Evolutionary conservation across 2,797 vertebrate genomes (phyloP).

Genomic region (Huso huso): DNA sequence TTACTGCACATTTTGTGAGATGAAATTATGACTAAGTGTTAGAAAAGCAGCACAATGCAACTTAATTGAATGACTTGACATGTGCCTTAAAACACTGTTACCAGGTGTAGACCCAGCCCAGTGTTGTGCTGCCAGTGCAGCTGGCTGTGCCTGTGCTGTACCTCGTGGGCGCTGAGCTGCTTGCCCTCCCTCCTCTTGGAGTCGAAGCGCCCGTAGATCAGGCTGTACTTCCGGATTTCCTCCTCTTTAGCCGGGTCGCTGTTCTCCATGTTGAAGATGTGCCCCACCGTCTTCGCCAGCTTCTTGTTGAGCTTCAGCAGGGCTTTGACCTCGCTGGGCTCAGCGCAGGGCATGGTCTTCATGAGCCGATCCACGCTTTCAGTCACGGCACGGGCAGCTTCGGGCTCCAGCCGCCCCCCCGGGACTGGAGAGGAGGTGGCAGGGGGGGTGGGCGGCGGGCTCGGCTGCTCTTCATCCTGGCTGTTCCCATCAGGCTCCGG

Average conservation of each 20-base stretch:
- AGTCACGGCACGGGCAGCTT: conserved; percentile 71
- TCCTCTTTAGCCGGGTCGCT: conserved; percentile 80
- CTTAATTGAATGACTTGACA: no score
- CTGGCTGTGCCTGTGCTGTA: conserved; percentile 36
- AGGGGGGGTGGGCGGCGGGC: conserved; percentile 41
- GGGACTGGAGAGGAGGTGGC: conserved; percentile 50
- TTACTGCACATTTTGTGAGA: no score
- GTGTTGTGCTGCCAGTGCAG: background rate
- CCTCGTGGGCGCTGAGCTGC: conserved; percentile 91
- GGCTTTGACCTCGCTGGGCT: conserved; percentile 69
- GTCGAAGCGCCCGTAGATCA: conserved; percentile 90
- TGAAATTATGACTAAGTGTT: no score
- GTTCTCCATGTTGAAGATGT: conserved; percentile 86
- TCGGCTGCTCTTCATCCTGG: conserved; percentile 63
- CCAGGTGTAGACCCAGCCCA: no score
- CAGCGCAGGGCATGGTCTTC: conserved; percentile 73
- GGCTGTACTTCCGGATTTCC: conserved; percentile 89
- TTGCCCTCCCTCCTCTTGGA: conserved; percentile 90
- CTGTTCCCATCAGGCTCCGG: conserved; percentile 67
- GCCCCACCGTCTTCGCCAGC: conserved; percentile 83
- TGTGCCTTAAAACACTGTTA: no score
- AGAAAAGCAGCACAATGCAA: no score
- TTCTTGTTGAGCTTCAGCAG: conserved; percentile 91
- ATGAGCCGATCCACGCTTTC: conserved; percentile 83
- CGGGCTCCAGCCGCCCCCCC: conserved; percentile 69